A percentile compares a stretch with the other conserved stretches of the same genome.
Evolutionary conservation across 2,888 invertebrate species (phyloP).

Genomic region (Synanthedon andrenaeformis): DNA sequence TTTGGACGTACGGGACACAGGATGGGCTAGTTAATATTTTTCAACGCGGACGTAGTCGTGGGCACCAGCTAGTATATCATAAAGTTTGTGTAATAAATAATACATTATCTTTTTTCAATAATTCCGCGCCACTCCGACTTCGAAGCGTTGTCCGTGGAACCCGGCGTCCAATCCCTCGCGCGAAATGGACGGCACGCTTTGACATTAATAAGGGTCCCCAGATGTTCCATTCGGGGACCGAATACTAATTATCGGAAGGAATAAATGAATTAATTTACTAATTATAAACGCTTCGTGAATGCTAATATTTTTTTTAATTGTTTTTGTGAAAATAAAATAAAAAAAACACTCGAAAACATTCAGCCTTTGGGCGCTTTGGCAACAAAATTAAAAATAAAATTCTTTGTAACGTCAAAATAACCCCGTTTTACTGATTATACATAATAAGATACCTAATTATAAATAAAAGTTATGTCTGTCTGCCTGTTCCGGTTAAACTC

Average conservation of each 20-base stretch:
- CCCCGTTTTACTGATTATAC: no score
- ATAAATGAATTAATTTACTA: conserved; percentile 45
- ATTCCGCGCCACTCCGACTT: background rate
- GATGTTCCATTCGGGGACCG: conserved; percentile 33
- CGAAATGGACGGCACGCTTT: background rate
- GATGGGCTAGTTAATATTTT: no score
- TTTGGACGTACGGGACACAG: no score
- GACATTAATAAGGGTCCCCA: conserved; percentile 31
- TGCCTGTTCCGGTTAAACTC: no score
- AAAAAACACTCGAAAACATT: background rate
- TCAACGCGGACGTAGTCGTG: no score
- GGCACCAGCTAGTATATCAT: no score
- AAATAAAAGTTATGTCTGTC: no score
- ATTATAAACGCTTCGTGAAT: conserved; percentile 16
- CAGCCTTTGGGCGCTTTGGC: no score
- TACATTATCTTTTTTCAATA: background rate
- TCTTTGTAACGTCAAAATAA: no score
- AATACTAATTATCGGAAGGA: conserved; percentile 52
- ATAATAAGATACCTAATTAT: no score
- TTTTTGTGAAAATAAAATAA: background rate
- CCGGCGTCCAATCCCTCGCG: background rate
- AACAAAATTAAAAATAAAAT: no score
- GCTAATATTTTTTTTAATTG: background rate
- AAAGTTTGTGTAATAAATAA: no score
- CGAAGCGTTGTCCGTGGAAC: background rate